phyloP scores from a whole-genome alignment of 2,113 vertebrate genomes.

The Coryphaenoides rupestris region DNA sequence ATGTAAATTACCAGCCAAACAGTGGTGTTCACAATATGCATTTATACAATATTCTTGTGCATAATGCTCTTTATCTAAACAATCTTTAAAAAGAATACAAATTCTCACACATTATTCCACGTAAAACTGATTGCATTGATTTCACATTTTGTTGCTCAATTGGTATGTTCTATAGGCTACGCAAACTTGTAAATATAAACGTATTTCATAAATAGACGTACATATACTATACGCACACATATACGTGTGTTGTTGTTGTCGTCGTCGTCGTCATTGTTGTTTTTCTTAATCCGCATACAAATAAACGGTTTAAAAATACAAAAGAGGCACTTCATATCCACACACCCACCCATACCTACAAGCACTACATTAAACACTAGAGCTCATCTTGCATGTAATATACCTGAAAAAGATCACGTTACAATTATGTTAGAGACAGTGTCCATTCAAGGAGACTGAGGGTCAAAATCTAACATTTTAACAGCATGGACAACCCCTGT shows the following conservation, averaged over 20 bases:
- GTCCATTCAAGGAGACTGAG: slow-evolving; percentile 10
- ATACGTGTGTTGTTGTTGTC: neutral
- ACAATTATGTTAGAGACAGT: slow-evolving; percentile 56
- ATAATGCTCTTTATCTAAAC: too few relatives aligned
- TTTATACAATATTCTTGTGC: too few relatives aligned
- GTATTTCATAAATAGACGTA: too few relatives aligned
- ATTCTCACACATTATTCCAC: too few relatives aligned
- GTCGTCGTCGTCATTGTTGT: too few relatives aligned
- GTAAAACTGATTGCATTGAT: too few relatives aligned
- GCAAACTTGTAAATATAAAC: too few relatives aligned
- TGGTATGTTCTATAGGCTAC: too few relatives aligned
- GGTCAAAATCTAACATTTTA: neutral
- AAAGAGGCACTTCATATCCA: slow-evolving; percentile 71
- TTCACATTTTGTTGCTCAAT: too few relatives aligned
- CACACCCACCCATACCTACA: slow-evolving; percentile 17
- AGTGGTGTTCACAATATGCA: too few relatives aligned
- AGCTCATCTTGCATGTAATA: slow-evolving; percentile 44
- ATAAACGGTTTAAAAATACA: slow-evolving; percentile 43
- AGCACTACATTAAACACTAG: slow-evolving; percentile 24
- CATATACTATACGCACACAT: slow-evolving; percentile 1
- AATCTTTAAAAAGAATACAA: too few relatives aligned
- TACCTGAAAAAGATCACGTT: slow-evolving; percentile 58
- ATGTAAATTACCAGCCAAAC: too few relatives aligned
- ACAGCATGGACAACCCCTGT: slow-evolving; percentile 4
- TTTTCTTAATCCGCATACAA: slow-evolving; percentile 36